phyloP scores from a whole-genome alignment of 2,888 invertebrate genomes.

The Omphaloscelis lunosa region DNA sequence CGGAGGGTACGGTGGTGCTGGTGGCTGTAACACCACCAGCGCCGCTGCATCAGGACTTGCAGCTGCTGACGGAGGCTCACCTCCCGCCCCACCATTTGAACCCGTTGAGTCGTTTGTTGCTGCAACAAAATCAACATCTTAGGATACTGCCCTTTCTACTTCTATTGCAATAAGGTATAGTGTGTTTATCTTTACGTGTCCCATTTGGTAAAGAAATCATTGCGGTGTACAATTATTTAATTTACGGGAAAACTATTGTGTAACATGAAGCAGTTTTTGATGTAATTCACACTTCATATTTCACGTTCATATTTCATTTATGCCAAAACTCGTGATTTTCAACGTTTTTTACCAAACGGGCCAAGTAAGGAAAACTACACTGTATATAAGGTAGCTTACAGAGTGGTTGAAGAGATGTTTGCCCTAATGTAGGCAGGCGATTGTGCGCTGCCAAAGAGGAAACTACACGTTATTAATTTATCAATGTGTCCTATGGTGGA shows the following conservation, averaged over 20 bases:
- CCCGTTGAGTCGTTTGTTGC: constrained; percentile 88
- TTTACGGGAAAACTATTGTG: background rate
- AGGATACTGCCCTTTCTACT: background rate
- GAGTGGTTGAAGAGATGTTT: constrained; percentile 61
- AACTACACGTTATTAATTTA: constrained; percentile 56
- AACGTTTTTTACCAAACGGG: background rate
- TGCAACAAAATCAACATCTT: constrained; percentile 62
- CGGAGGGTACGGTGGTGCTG: constrained; percentile 87
- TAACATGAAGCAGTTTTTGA: background rate
- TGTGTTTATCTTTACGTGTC: constrained; percentile 18
- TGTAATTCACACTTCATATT: too few species aligned
- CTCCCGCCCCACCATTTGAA: constrained; percentile 84
- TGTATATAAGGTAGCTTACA: constrained; percentile 54
- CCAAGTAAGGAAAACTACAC: constrained; percentile 7
- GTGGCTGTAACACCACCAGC: constrained; percentile 86
- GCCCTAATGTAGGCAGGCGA: constrained; percentile 62
- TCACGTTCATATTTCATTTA: background rate
- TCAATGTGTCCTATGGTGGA: constrained; percentile 18
- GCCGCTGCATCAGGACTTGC: constrained; percentile 88
- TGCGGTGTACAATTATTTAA: accelerated
- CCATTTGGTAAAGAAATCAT: constrained; percentile 2
- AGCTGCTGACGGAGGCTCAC: constrained; percentile 87
- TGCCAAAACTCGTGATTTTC: background rate
- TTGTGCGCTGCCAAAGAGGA: constrained; percentile 63
- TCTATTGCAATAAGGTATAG: constrained; percentile 4